A percentile compares a stretch with the other conserved stretches of the same genome.
These are phyloP conservation scores for Dichetophora obliterata DNA, from an alignment of 2,888 invertebrate species.

Conservation along the genomic window DNA sequence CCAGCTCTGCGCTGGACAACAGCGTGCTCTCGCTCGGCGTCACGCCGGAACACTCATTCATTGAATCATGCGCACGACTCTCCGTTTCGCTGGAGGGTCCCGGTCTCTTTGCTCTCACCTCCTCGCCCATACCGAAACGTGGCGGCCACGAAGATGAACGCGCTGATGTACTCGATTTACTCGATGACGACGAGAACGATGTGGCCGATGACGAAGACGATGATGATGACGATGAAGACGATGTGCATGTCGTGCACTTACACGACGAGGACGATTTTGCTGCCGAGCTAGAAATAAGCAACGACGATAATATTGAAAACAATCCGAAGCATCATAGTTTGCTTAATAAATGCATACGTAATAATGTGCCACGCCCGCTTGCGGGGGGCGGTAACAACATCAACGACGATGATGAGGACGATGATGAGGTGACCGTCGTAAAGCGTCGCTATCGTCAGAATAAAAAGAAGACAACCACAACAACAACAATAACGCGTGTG, in stretches of 20 bases:
- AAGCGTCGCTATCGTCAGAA: slow-evolving; percentile 66
- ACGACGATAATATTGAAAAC: slow-evolving; percentile 51
- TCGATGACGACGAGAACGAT: slow-evolving; percentile 56
- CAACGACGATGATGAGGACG: slow-evolving; percentile 59
- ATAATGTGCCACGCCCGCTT: slow-evolving; percentile 37
- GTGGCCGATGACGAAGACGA: slow-evolving; percentile 57
- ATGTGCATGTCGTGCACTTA: slow-evolving; percentile 47
- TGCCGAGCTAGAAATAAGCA: slow-evolving; percentile 59
- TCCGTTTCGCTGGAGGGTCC: slow-evolving; percentile 90
- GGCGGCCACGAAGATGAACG: slow-evolving; percentile 45
- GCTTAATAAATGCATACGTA: slow-evolving; percentile 42
- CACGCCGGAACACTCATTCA: slow-evolving; percentile 87
- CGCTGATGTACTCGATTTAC: slow-evolving; percentile 49
- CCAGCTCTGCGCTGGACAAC: slow-evolving; percentile 73
- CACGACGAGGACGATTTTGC: slow-evolving; percentile 54
- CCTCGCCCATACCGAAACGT: slow-evolving; percentile 74
- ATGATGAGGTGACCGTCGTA: slow-evolving; percentile 55
- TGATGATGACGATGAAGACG: slow-evolving; percentile 58
- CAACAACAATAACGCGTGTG: slow-evolving; percentile 51
- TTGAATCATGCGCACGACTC: slow-evolving; percentile 87
- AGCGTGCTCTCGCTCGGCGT: slow-evolving; percentile 80
- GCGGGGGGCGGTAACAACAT: slow-evolving; percentile 53
- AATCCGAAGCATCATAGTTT: slow-evolving; percentile 42
- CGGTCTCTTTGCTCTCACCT: slow-evolving; percentile 77
- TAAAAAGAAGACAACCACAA: slow-evolving; percentile 57